phyloP scores from a whole-genome alignment of 1,140 invertebrate genomes.

The Drosophila neocordata region DNA sequence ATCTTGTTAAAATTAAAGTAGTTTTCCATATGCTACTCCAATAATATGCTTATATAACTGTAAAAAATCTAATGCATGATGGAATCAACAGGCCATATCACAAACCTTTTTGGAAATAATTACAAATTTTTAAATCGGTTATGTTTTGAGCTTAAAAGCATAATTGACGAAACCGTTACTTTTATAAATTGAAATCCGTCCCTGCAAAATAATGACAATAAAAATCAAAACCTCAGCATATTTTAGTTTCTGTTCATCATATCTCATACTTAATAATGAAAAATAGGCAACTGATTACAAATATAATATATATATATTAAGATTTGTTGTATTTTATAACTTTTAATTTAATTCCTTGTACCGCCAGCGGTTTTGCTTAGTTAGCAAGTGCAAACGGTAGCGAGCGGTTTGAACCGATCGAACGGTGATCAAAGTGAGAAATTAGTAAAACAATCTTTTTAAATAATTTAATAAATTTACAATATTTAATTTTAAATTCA shows the following conservation, averaged over 20 bases:
- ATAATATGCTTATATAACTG: no score
- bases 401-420: background rate
- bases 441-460: background rate
- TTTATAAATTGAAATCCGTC: no score
- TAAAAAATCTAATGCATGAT: no score
- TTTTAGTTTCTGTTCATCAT: slow-evolving; percentile 16
- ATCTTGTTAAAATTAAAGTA: no score
- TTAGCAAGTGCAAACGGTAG: slow-evolving; percentile 2
- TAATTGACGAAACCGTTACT: no score
- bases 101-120: no score
- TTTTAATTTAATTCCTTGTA: slow-evolving; percentile 10
- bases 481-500: background rate
- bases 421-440: background rate
- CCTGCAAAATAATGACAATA: no score
- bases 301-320: slow-evolving; percentile 61
- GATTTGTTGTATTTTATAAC: slow-evolving; percentile 3
- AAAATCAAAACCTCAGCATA: slow-evolving; percentile 55
- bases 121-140: no score
- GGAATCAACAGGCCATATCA: no score
- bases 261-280: slow-evolving; percentile 55
- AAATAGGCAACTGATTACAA: slow-evolving; percentile 68
- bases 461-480: no score
- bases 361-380: background rate
- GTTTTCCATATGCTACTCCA: no score
- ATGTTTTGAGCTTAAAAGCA: no score